phyloP scores from a whole-genome alignment of 2,113 vertebrate genomes.

The Cephalopholis sonnerati region DNA sequence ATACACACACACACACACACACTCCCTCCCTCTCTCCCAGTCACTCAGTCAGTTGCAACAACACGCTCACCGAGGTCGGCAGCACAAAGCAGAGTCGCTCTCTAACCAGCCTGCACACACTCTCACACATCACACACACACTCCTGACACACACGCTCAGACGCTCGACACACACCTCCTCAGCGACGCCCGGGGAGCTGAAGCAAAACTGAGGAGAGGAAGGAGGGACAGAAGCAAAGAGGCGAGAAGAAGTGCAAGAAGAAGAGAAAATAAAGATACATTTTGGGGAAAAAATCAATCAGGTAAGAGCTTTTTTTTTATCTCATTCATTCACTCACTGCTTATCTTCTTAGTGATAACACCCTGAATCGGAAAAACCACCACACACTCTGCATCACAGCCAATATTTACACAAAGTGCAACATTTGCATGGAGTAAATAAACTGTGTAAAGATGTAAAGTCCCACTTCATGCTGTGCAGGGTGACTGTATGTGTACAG shows the following conservation, averaged over 20 bases:
- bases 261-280: not conserved
- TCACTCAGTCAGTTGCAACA: constrained; percentile 66
- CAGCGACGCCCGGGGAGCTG: constrained; percentile 24
- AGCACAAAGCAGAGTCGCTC: constrained; percentile 73
- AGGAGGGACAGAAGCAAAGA: not conserved
- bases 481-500: not conserved
- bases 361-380: not conserved
- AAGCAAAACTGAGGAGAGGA: constrained; percentile 19
- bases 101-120: constrained; percentile 7
- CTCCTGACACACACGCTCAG: constrained; percentile 13
- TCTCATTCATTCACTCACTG: not conserved
- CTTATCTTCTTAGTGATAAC: not conserved
- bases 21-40: constrained; percentile 37
- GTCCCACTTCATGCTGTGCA: not conserved
- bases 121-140: constrained; percentile 1
- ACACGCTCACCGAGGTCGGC: constrained; percentile 65
- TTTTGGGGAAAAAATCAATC: constrained; percentile 15
- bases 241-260: constrained; percentile 18
- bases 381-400: not conserved
- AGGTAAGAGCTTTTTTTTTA: constrained; percentile 61
- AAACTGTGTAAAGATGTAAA: not conserved
- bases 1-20: constrained; percentile 34
- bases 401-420: not conserved
- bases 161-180: constrained; percentile 50
- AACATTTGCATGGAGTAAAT: no score